Base-by-base conservation (phyloP, 2,113 vertebrate species). In the Forbesichthys papilliferus region DNA sequence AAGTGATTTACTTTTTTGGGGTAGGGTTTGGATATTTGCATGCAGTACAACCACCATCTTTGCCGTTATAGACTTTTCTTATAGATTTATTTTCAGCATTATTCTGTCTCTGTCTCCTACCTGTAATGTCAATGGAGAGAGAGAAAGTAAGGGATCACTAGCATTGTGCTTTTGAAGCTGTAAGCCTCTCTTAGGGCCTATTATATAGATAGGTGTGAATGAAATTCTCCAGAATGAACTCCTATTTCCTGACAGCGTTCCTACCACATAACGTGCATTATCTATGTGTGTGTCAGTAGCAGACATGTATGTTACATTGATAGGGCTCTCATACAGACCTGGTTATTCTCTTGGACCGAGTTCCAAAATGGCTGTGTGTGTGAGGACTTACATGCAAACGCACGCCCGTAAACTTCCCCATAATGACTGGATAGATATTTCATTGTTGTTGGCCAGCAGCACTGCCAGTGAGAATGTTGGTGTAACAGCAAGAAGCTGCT, bases 391-490 rank as follows among this genome's bases (percentile, higher is more conserved):
- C 61, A 81, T 64, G 75, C 71, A 72, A 68, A 69, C 74, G 36
- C 71, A 74, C 71, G 74, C 58, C 60, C 74, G 71, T 68, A 60
- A 71, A 74, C 69, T 66, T 75, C 60, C 68, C 34, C 69, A 42
- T 68, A 78, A 71, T 69, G 27, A 55, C 57, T 48, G 63, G 56
- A 12, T 14, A 7, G 52, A 54, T 54, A 7, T 54, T 54, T 54
- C 13, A 14, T n/a, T 64, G 46, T 1, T 0, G 71, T 64, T 62
- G 69, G 82, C 84, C 85, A 59, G 63, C 52, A 60, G 12, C 5
- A 14, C 67, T 73, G 80, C 81, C 75, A 83, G 61, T 74, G 53
- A 68, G 66, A 85, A 78, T 75, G 73, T 64, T 64, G 66, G 48
- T 74, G 58, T 59, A 78, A 53, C 64, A 75, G 69, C 49, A 49